Percentiles rank a stretch among this genome's conserved stretches.
Evolutionary conservation across 2,113 vertebrate species (phyloP).

Genomic region (Lanius ludovicianus): DNA sequence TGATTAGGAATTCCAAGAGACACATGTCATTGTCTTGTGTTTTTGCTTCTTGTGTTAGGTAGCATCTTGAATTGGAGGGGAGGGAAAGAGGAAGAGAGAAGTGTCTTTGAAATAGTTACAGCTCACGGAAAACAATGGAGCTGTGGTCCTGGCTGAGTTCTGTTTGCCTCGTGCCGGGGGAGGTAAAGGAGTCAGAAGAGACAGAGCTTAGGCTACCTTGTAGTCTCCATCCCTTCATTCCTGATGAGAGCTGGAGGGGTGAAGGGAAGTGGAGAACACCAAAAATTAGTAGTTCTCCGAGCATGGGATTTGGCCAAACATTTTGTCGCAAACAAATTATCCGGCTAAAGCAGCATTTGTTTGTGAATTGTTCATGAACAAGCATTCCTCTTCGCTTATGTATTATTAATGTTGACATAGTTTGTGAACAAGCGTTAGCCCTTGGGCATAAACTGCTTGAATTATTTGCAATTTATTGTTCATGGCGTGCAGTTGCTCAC

Average conservation of each 20-base stretch:
- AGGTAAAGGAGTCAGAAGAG: background rate
- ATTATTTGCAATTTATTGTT: constrained; percentile 7
- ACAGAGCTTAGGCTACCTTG: background rate
- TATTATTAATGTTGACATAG: background rate
- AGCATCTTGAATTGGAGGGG: background rate
- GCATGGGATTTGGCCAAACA: background rate
- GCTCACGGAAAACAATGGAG: background rate
- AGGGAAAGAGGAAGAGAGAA: background rate
- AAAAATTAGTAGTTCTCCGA: background rate
- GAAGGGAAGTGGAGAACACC: background rate
- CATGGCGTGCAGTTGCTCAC: background rate
- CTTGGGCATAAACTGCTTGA: background rate
- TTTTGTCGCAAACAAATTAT: background rate
- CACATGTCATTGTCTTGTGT: background rate
- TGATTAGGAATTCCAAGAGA: background rate
- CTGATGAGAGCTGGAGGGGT: background rate
- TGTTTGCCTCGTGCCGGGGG: background rate
- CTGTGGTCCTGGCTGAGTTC: background rate
- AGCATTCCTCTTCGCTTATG: background rate
- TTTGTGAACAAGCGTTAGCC: background rate
- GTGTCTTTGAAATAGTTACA: background rate
- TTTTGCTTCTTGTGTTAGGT: background rate
- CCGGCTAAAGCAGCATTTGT: background rate
- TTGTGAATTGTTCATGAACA: background rate
- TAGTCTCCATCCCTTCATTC: background rate